Evolutionary conservation across 2,888 invertebrate genomes (phyloP), one percentile per base, ranked within the genome.

Genomic region (Tenthredo distinguenda): DNA sequence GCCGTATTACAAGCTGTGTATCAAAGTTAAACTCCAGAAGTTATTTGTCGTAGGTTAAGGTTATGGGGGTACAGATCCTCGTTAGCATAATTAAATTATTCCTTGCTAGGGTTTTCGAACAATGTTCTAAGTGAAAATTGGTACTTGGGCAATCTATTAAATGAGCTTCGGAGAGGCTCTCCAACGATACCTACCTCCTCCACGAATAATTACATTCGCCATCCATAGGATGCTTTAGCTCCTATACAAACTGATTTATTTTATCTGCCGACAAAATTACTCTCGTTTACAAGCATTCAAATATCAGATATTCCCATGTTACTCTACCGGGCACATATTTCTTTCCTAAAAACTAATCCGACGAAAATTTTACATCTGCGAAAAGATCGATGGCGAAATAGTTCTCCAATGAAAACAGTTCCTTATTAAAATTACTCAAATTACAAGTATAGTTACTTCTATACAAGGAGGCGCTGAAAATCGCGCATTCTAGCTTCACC

Each of bases 81-180:
- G 74, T 74, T 74, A 74, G 43, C 74, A 74, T 74, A 74, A 74
- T 74, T 40, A 43, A 74, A 74, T 74, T 74, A 43, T 74, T 74
- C 74, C 43, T 43, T 43, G 21, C 43, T 10, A 31, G 74, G 43
- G n/a, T 74, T 74, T 40, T 74, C 21, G 15, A 74, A 74, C 40
- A 74, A 74, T 74, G 74, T 74, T 74, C 43, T 21, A 43, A 74
- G 74, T 31, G 74, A 74, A 74, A 43, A 74, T 74, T 21, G 31
- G n/a, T 74, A 40, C 40, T 40, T 74, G 43, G 21, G n/a, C 37
- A 74, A 74, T 74, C 74, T 43, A 74, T 74, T 74, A 43, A 43
- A 74, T 74, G 40, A 74, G 43, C 40, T 74, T 21, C 74, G n/a
- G 18, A 21, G 74, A 74, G 43, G 40, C 74, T 74, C 74, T 40